Percentiles rank a stretch among this genome's conserved stretches.
Conservation (phyloP, 2,113 vertebrate genomes). For the Potamarius usumacintae region DNA sequence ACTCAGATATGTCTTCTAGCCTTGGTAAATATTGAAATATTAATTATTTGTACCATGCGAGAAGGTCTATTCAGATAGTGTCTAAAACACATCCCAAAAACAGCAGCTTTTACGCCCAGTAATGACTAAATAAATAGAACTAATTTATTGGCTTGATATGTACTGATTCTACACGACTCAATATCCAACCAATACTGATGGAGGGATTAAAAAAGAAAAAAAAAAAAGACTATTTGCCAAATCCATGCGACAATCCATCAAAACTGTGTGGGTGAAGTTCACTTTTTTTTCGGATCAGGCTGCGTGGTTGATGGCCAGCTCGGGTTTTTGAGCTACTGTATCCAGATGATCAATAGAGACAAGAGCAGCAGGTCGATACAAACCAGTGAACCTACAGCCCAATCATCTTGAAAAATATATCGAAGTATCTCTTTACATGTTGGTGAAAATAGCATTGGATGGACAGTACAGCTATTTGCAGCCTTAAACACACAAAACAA, state of each 20-base stretch:
- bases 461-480: neutral
- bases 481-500: neutral
- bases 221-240: neutral
- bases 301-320: slow-evolving; percentile 23
- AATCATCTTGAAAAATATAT: slow-evolving; percentile 19
- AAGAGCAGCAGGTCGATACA: slow-evolving; percentile 20
- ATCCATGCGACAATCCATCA: neutral
- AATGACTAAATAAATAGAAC: neutral
- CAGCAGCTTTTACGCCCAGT: neutral
- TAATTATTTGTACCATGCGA: neutral
- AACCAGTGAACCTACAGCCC: slow-evolving; percentile 24
- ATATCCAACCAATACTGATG: neutral
- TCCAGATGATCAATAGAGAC: slow-evolving; percentile 36
- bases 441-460: neutral
- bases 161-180: neutral
- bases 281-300: slow-evolving; percentile 27
- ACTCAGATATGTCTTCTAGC: neutral
- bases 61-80: neutral
- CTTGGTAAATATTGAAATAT: slow-evolving; percentile 4
- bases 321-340: slow-evolving; percentile 26
- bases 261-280: slow-evolving; percentile 28
- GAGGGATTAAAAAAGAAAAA: neutral
- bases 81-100: neutral
- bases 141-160: neutral
- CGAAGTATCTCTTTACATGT: neutral